A percentile compares a stretch with the other conserved stretches of the same genome.
Conservation (phyloP, 2,888 invertebrate species). For the Carterocephalus palaemon region DNA sequence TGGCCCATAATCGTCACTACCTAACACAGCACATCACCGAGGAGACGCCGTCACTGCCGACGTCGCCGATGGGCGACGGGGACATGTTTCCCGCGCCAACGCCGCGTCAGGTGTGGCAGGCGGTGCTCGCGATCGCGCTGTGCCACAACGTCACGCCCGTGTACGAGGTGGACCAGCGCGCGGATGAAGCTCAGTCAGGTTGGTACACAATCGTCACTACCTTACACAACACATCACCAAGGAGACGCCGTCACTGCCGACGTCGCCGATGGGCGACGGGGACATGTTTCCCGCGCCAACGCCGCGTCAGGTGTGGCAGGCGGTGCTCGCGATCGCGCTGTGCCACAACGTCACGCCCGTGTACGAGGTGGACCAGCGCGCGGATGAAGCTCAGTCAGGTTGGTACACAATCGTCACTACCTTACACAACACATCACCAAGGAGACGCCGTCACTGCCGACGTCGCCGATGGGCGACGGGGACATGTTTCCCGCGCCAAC, state of each 20-base stretch:
- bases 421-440: conserved; percentile 70
- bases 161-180: conserved; percentile 79
- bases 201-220: too few relatives aligned
- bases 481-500: conserved; percentile 38
- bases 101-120: conserved; percentile 87
- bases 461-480: conserved; percentile 61
- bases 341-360: conserved; percentile 99
- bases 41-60: conserved; percentile 52
- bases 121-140: conserved; percentile 95
- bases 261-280: conserved; percentile 61
- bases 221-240: conserved; percentile 70
- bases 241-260: conserved; percentile 52
- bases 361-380: conserved; percentile 79
- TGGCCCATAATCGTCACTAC: too few relatives aligned
- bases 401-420: too few relatives aligned
- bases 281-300: conserved; percentile 38
- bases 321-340: conserved; percentile 95
- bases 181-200: conserved; percentile 63
- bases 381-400: conserved; percentile 63
- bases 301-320: conserved; percentile 87
- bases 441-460: conserved; percentile 52
- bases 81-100: conserved; percentile 38
- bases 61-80: conserved; percentile 61
- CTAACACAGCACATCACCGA: conserved; percentile 70
- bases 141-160: conserved; percentile 99